Conservation (phyloP, 2,888 invertebrate genomes). For the Amphimallon solstitiale region DNA sequence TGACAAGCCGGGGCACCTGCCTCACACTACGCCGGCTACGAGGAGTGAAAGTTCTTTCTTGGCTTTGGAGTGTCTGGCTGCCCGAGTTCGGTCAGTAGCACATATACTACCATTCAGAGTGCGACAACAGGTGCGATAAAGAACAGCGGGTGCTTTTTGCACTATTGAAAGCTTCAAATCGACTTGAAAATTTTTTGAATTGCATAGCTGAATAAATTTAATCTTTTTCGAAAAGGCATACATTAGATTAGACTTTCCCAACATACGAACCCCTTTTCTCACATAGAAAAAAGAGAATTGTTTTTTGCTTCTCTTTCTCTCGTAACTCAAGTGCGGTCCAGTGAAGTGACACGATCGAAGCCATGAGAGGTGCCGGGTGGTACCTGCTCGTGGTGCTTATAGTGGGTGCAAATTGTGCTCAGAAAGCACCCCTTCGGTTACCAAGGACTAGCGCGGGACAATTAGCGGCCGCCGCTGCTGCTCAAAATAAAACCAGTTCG, state of each 20-base stretch:
- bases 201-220: background rate
- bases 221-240: constrained; percentile 6
- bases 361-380: constrained; percentile 57
- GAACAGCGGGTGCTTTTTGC: constrained; percentile 11
- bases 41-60: constrained; percentile 52
- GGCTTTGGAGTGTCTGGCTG: constrained; percentile 49
- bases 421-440: constrained; percentile 65
- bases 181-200: background rate
- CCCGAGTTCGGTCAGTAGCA: constrained; percentile 58
- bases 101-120: constrained; percentile 57
- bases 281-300: background rate
- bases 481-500: constrained; percentile 59
- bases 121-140: constrained; percentile 52
- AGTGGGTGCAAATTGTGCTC: constrained; percentile 53
- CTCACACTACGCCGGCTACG: constrained; percentile 34
- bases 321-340: constrained; percentile 27
- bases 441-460: constrained; percentile 71
- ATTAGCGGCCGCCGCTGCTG: constrained; percentile 62
- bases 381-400: constrained; percentile 54
- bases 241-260: background rate
- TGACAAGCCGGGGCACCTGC: constrained; percentile 48
- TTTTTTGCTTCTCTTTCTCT: background rate
- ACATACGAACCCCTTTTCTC: background rate
- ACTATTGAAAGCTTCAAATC: background rate
- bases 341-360: constrained; percentile 36